Evolutionary conservation across 2,797 vertebrate species (phyloP), one percentile per base, ranked within the genome.

Genomic region (Pachyuromys duprasi): DNA sequence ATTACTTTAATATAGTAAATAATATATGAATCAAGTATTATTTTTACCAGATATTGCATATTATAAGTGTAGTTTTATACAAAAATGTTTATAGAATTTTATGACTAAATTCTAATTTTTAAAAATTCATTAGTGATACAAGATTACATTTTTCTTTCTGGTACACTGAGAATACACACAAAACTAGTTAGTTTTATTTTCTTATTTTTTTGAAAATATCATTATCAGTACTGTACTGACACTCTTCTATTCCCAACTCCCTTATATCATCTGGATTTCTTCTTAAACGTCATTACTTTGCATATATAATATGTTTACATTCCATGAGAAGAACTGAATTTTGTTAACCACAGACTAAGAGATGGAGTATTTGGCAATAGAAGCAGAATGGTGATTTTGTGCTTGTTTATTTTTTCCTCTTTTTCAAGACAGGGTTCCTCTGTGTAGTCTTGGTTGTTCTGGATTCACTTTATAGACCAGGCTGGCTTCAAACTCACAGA

Each of bases 1-100:
- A n/a, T n/a, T n/a, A n/a, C n/a, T n/a, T n/a, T n/a, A 93, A 60
- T 92, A 89, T 93, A 84, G 67, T 87, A 90, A 91, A 42, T 93
- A 69, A 75, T 81, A 2, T 75, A 20, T 57, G 42, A 89, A 92
- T 26, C 60, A 84, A 69, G 1, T 75, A 53, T 93, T 8, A 22
- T 53, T 74, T 90, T 93, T 88, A 63, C 86, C 45, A 93, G 22
- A 15, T 36, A 94, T 93, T 89, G 24, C 6, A 49, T 93, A 89
- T 72, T 78, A 86, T 72, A 84, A 94, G 15, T 75, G 14, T 5
- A 92, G 79, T 91, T 49, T 91, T n/a, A 70, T 79, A 9, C 57
- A 70, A 63, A 94, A 69, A 15, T 79, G 33, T 86, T 82, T 87
- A n/a, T 49, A 62, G 49, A 87, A 14, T 76, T 93, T 90, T 87